Base-by-base conservation (phyloP, 2,797 vertebrate species). In the Erethizon dorsatum region DNA sequence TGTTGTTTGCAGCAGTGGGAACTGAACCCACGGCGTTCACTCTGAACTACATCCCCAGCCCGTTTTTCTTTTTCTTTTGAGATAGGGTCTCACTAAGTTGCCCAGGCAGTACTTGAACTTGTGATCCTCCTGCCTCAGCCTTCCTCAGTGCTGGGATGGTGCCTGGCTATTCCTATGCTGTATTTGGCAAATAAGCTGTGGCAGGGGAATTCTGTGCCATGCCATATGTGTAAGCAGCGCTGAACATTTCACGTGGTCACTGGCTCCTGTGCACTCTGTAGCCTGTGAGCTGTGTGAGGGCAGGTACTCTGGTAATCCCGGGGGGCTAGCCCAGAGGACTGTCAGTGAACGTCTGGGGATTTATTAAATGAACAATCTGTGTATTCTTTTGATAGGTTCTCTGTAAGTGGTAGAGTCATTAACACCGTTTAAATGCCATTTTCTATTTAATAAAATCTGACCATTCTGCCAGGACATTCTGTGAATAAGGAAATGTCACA, bases 381-480 rank as follows among this genome's bases (percentile, higher is more conserved):
- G 37, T 90, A 50, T 94, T 37, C 26, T 84, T 67, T 93, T 45
- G 71, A 63, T 78, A 41, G n/a, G 11, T 41, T 92, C 67, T 71
- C 18, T 65, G 67, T 59, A 61, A 86, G 52, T 33, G n/a, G 28
- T 59, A 57, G 88, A 71, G 1, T 67, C 65, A 56, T 84, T 90
- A 61, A 65, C 71, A 71, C 52, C 17, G 1, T 28, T 65, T 77
- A 83, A 96, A 31, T 88, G 57, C 45, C 57, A 6, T 59, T 86
- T 69, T 86, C 57, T 84, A 0, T 63, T 82, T 77, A 90, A 52
- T 95, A 83, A 80, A 95, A 67, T 59, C 89, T 18, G 83, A 52
- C 83, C 17, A 4, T 47, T 80, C 50, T 54, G 6, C 65, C 13
- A 1, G 95, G 88, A 63, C 77, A 59, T n/a, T 71, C 28, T 37